Base-by-base conservation (phyloP, 2,797 vertebrate genomes). In the Pelochelys cantorii region DNA sequence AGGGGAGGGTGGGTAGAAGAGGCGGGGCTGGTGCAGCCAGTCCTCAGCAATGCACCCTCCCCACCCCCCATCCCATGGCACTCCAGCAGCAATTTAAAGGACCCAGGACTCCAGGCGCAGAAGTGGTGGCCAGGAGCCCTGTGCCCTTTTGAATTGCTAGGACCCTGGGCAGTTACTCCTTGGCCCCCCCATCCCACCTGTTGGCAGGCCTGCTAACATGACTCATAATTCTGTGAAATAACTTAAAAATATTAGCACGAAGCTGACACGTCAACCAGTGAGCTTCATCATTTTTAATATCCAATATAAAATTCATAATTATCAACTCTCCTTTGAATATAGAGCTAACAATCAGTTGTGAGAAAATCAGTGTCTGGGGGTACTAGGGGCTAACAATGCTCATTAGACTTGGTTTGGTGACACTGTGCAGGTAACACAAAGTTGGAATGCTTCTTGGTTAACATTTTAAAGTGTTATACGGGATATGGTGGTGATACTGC, bases 201-300 rank as follows among this genome's bases (percentile, higher is more conserved):
- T 48, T 48, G 42, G 7, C 42, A 48, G 42, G 42, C 42, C 42
- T 48, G 42, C 79, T 48, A 54, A 1, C 52, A n/a, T 62, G 59
- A 29, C 22, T 74, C 81, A 55, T 85, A 9, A 5, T 88, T 92
- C 91, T 86, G 85, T 82, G 57, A 11, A 29, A 86, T 86, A 6
- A 83, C 54, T 15, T 91, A 5, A 68, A 31, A 37, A 71, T 82
- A 65, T 88, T 89, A 78, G 60, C 55, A 83, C 57, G 59, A 80
- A 92, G 74, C 60, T 93, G 91, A 86, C 80, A 23, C 83, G 56
- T 83, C 82, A 22, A 65, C 93, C 94, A 87, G 88, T 89, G 90
- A 78, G 86, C 37, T 78, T 84, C 25, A n/a, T 75, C 87, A 53
- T 75, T 71, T 71, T 94, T 79, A 89, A 56, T 42, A 88, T 83